phyloP scores from a whole-genome alignment of 2,888 invertebrate genomes.

The Rambutsinella grinnellia region DNA sequence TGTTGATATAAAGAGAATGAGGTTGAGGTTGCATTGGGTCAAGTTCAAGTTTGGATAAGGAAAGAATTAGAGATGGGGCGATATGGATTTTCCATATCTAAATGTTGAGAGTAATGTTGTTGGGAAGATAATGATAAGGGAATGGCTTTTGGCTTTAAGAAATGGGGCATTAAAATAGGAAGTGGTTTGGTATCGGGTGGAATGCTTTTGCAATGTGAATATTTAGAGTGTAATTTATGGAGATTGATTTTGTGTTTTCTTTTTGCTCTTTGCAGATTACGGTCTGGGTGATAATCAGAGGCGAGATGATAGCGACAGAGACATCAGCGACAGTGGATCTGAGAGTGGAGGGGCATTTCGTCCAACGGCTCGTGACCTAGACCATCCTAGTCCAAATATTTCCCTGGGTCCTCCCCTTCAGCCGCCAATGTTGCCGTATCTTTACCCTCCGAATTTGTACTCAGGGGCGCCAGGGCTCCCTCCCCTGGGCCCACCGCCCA shows the following conservation, averaged over 20 bases:
- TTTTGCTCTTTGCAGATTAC: conserved; percentile 51
- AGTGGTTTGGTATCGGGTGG: background rate
- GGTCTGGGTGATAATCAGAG: conserved; percentile 66
- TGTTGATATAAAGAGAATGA: background rate
- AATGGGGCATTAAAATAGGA: background rate
- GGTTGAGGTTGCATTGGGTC: background rate
- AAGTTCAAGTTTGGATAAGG: background rate
- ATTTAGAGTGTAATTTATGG: background rate
- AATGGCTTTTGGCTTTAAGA: background rate
- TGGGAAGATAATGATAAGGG: conserved; percentile 11
- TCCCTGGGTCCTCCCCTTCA: conserved; percentile 94
- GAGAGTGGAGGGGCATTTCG: conserved; percentile 68
- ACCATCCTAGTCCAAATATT: conserved; percentile 91
- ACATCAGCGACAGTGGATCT: conserved; percentile 69
- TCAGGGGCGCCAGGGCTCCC: conserved; percentile 72
- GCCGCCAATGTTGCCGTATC: conserved; percentile 90
- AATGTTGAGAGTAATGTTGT: background rate
- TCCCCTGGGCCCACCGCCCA: conserved; percentile 70
- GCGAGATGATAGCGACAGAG: conserved; percentile 68
- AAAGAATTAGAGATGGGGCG: background rate
- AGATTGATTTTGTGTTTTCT: conserved; percentile 1
- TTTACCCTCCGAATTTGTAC: conserved; percentile 91
- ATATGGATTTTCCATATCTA: background rate
- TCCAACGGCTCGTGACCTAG: conserved; percentile 67
- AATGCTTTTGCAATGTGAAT: background rate